phyloP scores from a whole-genome alignment of 1,140 invertebrate species.

The Papilio aristodemus region DNA sequence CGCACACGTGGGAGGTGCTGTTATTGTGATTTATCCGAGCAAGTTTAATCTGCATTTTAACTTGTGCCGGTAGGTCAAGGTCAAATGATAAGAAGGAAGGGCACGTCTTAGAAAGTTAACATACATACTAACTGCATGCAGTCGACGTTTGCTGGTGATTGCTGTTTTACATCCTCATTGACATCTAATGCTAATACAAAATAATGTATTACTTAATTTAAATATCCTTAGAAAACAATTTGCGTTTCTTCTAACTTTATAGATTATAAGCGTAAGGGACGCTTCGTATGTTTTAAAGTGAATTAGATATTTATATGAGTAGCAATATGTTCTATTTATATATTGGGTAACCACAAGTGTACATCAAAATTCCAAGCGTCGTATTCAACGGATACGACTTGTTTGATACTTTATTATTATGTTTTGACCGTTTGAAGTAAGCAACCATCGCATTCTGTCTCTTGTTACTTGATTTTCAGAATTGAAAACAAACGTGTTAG shows the following conservation, averaged over 20 bases:
- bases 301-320: too few species aligned
- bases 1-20: conserved; percentile 19
- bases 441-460: not conserved
- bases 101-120: too few species aligned
- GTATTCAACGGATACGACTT: not conserved
- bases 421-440: conserved; percentile 16
- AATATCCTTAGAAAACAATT: too few species aligned
- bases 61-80: conserved; percentile 23
- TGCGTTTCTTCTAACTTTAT: too few species aligned
- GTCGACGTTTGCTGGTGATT: too few species aligned
- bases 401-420: conserved; percentile 16
- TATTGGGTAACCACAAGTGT: not conserved
- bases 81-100: not conserved
- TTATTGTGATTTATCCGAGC: conserved; percentile 26
- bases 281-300: too few species aligned
- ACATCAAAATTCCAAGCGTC: conserved; percentile 13
- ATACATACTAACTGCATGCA: too few species aligned
- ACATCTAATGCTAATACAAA: too few species aligned
- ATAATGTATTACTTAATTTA: too few species aligned
- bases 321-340: not conserved
- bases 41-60: conserved; percentile 23
- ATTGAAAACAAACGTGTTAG: not conserved
- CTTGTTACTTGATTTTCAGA: conserved; percentile 1
- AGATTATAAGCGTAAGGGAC: too few species aligned
- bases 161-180: too few species aligned